Base-by-base conservation (phyloP, 2,113 vertebrate species). In the Aspidoscelis tigris region DNA sequence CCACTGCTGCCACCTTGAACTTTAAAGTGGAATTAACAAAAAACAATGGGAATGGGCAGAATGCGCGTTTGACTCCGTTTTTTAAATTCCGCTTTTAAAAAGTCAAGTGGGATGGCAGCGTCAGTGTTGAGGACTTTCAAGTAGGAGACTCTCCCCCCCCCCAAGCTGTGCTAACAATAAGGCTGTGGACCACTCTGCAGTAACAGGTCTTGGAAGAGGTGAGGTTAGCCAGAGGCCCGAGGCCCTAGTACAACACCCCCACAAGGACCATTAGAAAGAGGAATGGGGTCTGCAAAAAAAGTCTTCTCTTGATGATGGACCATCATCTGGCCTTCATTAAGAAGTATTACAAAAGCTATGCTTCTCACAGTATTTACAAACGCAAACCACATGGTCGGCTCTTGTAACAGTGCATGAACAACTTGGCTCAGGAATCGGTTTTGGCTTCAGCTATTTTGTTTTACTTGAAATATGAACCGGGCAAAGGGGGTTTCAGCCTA, bases 341-440 rank as follows among this genome's bases (percentile, higher is more conserved):
- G 85, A 77, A 92, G 93, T 93, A 96, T 92, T 94, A 93, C 85
- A 94, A 93, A 93, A 94, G 93, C 92, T 94, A 92, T 89, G 92
- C 89, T 95, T 95, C 94, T 95, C 94, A 93, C 93, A 94, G 94
- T 90, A 95, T 92, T 93, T 94, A 89, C 91, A 96, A 96, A 96
- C 95, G 87, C 88, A 92, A 95, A 95, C 82, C 95, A 96, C 58
- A 92, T 92, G 95, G 87, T 68, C 84, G 14, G 88, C 91, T 90
- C 92, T 94, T 94, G 90, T 93, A 95, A 92, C 89, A 87, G 85
- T 93, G 88, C 76, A 90, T 94, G 92, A 92, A 96, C 89, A 90
- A 92, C 82, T 90, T 86, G 72, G 92, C 86, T 89, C 93, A 88
- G 88, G 86, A 88, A 93, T 88, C 92, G 85, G 84, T 14, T 93